Evolutionary conservation across 1,140 invertebrate genomes (phyloP), one percentile per base, ranked within the genome.

Genomic region (Atopsyche davidsoni): DNA sequence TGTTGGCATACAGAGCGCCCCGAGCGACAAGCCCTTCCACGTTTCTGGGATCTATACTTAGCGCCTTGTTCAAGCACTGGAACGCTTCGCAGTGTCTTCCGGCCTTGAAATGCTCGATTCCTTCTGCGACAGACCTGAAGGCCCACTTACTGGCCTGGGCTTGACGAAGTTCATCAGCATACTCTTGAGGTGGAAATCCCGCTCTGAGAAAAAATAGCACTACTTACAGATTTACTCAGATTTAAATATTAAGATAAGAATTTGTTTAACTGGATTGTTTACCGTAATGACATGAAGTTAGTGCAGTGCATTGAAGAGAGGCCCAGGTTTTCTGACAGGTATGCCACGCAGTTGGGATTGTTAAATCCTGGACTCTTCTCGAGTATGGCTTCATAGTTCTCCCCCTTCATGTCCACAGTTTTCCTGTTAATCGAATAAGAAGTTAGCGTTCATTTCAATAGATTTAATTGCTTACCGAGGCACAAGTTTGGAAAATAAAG

Each of bases 1-100:
- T 91, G 64, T 97, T 96, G 9, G 92, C 93, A 73, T 91, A 94
- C 66, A 97, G 69, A 36, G 92, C 92, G 57, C 92, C 93, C 65
- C 92, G 77, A 9, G 93, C 93, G 1, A 96, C 92, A 34, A 95
- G 73, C 36, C 91, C 94, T 75, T 97, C 94, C 1, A 96, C 90
- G 76, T 96, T 96, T 56, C 85, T 78, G 6, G 87, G 82, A 76
- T 96, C 93, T 60, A 96, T 93, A 63, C 83, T 86, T 1, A 97
- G 71, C 2, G 92, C 92, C 72, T 92, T 92, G 70, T 96, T 96
- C 1, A 96, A 76, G 63, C 89, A 92, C 65, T 96, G 92, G 72
- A 96, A 95, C 31, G 93, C 93, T 76, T 96, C 92, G 3, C 86
- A 81, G 62, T 92, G 85, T 61, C 89, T 79, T 31, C 90, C 90